Evolutionary conservation across 1,140 invertebrate genomes (phyloP).

Genomic region (Chrysoperla carnea): DNA sequence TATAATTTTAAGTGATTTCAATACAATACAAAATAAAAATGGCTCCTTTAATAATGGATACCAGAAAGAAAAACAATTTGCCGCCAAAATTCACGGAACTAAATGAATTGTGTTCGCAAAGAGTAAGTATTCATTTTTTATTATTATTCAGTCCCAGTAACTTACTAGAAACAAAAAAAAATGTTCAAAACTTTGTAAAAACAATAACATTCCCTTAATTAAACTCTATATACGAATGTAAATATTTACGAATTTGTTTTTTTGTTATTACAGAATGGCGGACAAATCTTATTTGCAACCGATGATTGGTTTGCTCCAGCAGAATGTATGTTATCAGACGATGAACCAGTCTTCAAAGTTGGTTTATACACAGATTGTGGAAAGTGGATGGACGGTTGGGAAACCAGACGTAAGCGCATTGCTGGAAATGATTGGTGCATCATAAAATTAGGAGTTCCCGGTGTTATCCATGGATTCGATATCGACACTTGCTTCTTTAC

Average conservation of each 20-base stretch:
- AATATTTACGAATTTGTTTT: neutral
- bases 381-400: conserved; percentile 60
- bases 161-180: no score
- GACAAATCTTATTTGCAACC: conserved; percentile 39
- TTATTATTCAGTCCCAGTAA: neutral
- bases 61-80: no score
- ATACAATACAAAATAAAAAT: no score
- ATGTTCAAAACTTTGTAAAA: no score
- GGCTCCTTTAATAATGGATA: no score
- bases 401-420: conserved; percentile 40
- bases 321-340: conserved; percentile 39
- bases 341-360: conserved; percentile 33
- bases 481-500: conserved; percentile 48
- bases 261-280: conserved; percentile 27
- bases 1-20: no score
- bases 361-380: conserved; percentile 42
- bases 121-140: conserved; percentile 3
- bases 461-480: conserved; percentile 35
- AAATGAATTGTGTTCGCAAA: conserved; percentile 13
- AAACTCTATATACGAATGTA: neutral
- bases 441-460: conserved; percentile 35
- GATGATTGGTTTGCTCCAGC: conserved; percentile 50
- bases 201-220: neutral
- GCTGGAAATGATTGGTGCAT: conserved; percentile 48
- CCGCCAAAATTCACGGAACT: conserved; percentile 12